A percentile compares a stretch with the other conserved stretches of the same genome.
Conservation (phyloP, 2,888 invertebrate genomes). For the Apamea anceps region DNA sequence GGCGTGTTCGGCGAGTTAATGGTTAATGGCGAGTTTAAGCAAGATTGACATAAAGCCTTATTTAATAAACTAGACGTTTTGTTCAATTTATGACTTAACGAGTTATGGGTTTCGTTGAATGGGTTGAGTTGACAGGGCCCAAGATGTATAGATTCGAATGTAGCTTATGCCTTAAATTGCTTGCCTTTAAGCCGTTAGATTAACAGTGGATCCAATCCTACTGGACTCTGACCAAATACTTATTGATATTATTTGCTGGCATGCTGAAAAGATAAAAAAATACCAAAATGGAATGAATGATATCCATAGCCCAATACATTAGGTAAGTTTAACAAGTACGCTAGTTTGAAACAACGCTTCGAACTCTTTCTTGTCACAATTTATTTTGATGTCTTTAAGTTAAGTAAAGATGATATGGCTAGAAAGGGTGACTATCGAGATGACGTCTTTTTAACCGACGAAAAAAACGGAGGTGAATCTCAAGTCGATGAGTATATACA, state of each 20-base stretch:
- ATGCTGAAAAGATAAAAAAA: background rate
- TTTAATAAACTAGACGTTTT: constrained; percentile 42
- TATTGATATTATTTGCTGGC: background rate
- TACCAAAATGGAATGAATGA: background rate
- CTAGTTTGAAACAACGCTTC: background rate
- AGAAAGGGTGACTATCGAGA: too few relatives aligned
- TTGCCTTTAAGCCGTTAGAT: too few relatives aligned
- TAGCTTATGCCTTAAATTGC: background rate
- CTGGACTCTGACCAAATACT: background rate
- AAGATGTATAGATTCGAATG: constrained; percentile 4
- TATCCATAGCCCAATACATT: background rate
- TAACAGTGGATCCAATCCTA: background rate
- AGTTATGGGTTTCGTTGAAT: constrained; percentile 38
- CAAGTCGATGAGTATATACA: too few relatives aligned
- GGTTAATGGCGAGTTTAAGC: constrained; percentile 37
- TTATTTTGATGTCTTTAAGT: background rate
- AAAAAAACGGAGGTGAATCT: too few relatives aligned
- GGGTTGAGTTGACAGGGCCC: constrained; percentile 8
- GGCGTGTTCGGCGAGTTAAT: constrained; percentile 23
- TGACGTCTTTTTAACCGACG: too few relatives aligned
- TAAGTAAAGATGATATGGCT: too few relatives aligned
- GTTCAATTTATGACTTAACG: constrained; percentile 34
- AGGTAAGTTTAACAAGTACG: background rate
- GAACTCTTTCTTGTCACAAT: background rate
- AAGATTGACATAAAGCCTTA: constrained; percentile 53